A percentile compares a stretch with the other conserved stretches of the same genome.
phyloP scores from a whole-genome alignment of 2,113 vertebrate species.

The Brachyhypopomus gauderio region DNA sequence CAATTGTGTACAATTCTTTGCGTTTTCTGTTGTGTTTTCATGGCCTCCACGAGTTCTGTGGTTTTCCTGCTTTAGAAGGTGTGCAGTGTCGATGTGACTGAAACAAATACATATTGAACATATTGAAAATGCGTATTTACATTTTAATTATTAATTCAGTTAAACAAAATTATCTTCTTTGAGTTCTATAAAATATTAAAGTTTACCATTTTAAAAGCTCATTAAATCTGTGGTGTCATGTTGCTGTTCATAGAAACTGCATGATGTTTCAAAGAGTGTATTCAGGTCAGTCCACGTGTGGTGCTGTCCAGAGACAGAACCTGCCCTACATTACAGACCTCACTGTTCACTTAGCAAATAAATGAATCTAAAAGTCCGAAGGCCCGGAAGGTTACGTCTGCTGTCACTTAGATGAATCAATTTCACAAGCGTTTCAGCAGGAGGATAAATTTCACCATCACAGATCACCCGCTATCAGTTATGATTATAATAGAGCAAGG shows the following conservation, averaged over 20 bases:
- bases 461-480: background rate
- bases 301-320: too few relatives aligned
- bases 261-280: too few relatives aligned
- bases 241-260: too few relatives aligned
- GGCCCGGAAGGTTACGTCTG: too few relatives aligned
- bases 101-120: background rate
- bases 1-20: background rate
- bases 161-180: too few relatives aligned
- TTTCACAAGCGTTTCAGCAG: background rate
- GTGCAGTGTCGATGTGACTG: background rate
- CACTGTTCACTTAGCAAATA: too few relatives aligned
- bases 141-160: too few relatives aligned
- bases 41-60: background rate
- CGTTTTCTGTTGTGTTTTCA: background rate
- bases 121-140: background rate
- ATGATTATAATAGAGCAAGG: background rate
- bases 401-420: too few relatives aligned
- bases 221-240: background rate
- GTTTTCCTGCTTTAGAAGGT: background rate
- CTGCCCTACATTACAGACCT: too few relatives aligned
- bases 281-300: too few relatives aligned
- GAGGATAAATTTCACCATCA: background rate
- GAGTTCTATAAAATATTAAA: background rate
- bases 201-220: background rate
- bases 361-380: too few relatives aligned